A percentile compares a stretch with the other conserved stretches of the same genome.
Evolutionary conservation across 2,888 invertebrate genomes (phyloP).

Genomic region (Pterostichus niger): DNA sequence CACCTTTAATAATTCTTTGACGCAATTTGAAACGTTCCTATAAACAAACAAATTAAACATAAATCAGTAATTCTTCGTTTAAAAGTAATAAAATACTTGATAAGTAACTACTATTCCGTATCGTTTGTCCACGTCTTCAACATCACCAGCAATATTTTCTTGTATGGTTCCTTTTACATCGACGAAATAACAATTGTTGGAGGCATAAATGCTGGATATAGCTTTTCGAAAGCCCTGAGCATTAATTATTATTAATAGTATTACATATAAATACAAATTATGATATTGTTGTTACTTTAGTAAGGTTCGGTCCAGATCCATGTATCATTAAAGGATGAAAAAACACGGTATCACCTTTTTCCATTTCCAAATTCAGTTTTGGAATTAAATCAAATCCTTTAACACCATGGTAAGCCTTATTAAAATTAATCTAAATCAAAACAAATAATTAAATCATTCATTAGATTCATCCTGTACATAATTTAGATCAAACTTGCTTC

Average conservation of each 20-base stretch:
- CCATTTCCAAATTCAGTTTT: slow-evolving; percentile 84
- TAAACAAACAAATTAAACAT: not conserved
- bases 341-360: slow-evolving; percentile 89
- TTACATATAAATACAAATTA: not conserved
- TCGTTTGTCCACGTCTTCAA: slow-evolving; percentile 77
- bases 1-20: slow-evolving; percentile 22
- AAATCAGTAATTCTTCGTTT: too few relatives aligned
- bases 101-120: not conserved
- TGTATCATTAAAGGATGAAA: slow-evolving; percentile 89
- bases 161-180: slow-evolving; percentile 84
- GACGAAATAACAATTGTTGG: slow-evolving; percentile 85
- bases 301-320: slow-evolving; percentile 87
- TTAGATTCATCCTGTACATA: too few relatives aligned
- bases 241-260: slow-evolving; percentile 55
- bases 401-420: slow-evolving; percentile 84
- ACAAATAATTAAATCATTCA: too few relatives aligned
- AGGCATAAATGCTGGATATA: slow-evolving; percentile 91
- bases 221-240: slow-evolving; percentile 85
- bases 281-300: slow-evolving; percentile 76
- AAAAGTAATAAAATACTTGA: not conserved
- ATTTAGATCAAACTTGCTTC: too few relatives aligned
- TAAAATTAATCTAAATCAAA: slow-evolving; percentile 78
- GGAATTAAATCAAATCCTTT: slow-evolving; percentile 74
- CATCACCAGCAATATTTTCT: slow-evolving; percentile 81
- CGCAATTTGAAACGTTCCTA: not conserved